Evolutionary conservation across 2,888 invertebrate species (phyloP).

Genomic region (Sepioteuthis lessoniana): DNA sequence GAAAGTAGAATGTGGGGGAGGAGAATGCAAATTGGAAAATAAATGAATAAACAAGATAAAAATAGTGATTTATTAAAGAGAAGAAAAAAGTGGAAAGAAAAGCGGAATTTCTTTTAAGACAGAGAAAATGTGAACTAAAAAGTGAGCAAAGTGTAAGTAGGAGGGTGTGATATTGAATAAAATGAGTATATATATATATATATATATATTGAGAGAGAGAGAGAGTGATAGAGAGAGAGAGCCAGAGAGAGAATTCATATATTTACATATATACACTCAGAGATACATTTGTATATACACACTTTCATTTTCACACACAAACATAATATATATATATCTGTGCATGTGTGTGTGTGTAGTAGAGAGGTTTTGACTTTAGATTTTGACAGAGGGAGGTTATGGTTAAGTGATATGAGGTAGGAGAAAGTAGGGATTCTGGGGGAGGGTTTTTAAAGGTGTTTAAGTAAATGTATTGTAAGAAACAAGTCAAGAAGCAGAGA

Average conservation of each 20-base stretch:
- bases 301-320: too few relatives aligned
- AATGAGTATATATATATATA: constrained; percentile 33
- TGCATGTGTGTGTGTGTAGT: too few relatives aligned
- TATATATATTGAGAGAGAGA: background rate
- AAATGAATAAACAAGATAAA: background rate
- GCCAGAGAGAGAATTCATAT: too few relatives aligned
- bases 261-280: too few relatives aligned
- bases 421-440: background rate
- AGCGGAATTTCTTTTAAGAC: background rate
- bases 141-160: too few relatives aligned
- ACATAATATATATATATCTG: too few relatives aligned
- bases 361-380: too few relatives aligned
- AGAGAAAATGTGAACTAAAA: too few relatives aligned
- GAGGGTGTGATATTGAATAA: background rate
- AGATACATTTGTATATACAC: too few relatives aligned
- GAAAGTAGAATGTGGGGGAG: background rate
- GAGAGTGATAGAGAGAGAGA: background rate
- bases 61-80: background rate
- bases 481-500: background rate
- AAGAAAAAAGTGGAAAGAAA: background rate
- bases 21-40: background rate
- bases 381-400: too few relatives aligned
- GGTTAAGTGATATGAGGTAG: too few relatives aligned
- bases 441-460: background rate
- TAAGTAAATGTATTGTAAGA: background rate